Percentiles rank a stretch among this genome's conserved stretches.
These are phyloP conservation scores for Theristus sp. DNA, from an alignment of 2,888 invertebrate genomes.

Conservation along the genomic window DNA sequence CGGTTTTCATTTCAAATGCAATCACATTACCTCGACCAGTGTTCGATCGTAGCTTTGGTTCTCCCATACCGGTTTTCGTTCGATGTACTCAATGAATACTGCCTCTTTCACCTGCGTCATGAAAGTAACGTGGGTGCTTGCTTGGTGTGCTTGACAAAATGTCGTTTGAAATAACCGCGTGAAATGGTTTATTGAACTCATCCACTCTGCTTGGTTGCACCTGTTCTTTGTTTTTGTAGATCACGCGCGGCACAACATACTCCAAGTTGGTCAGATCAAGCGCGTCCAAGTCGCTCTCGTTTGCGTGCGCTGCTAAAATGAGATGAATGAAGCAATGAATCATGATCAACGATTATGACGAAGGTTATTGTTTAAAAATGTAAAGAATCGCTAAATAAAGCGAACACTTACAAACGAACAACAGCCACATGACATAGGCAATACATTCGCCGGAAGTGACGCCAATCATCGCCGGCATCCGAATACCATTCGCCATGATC, in stretches of 20 bases:
- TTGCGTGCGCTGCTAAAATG: too few species aligned
- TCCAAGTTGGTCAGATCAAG: conserved; percentile 5
- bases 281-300: neutral
- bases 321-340: too few species aligned
- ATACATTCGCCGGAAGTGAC: conserved; percentile 9
- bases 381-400: too few species aligned
- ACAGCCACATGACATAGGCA: conserved; percentile 8
- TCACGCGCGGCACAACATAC: conserved; percentile 5
- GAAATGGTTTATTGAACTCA: too few species aligned
- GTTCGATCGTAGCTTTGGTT: neutral
- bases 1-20: too few species aligned
- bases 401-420: neutral
- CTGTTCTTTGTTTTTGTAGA: conserved; percentile 5
- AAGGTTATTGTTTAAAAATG: too few species aligned
- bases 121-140: too few species aligned
- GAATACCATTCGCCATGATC: conserved; percentile 2
- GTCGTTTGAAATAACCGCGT: neutral
- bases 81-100: neutral
- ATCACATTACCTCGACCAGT: conserved; percentile 1
- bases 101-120: conserved; percentile 7
- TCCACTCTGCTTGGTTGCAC: too few species aligned
- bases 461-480: conserved; percentile 8
- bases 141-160: too few species aligned
- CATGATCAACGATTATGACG: too few species aligned
- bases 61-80: neutral